Base-by-base conservation (phyloP, 2,888 invertebrate genomes). In the Cyclophora albipunctata region DNA sequence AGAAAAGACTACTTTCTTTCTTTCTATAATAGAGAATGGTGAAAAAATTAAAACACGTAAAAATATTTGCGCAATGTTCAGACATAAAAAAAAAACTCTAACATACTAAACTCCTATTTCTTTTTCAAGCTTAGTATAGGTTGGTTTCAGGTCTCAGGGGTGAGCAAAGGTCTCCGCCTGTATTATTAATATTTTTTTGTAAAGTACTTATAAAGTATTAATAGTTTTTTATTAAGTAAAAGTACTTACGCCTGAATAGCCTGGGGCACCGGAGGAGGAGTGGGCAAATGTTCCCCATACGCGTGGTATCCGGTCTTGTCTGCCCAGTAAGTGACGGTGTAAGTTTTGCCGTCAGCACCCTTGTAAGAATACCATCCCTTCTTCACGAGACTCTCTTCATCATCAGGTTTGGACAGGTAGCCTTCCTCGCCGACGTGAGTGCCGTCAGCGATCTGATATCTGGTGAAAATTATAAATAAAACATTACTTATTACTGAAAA, bases 291-390 rank as follows among this genome's bases (percentile, higher is more conserved):
- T 50, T 81, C 85, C 2, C 89, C 90, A 34, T 56, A 73, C 0
- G 89, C 86, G 48, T 87, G 86, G 81, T 67, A 90, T 1, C 90
- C 90, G 34, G 76, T 83, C 33, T 81, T 69, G 58, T 89, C 90
- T 34, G 89, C 89, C 75, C 81, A 86, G 66, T 81, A 90, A 2
- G 72, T 81, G 34, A 84, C 83, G 0, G 82, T 81, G 78, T 89
- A 89, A 5, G 72, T 67, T 58, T 78, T 83, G 60, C 87, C 88
- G 43, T 89, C 85, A 46, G 66, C 71, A 0, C 78, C 89, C 0
- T 69, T 62, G 69, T 69, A 89, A 0, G 85, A 84, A 63, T 89
- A 90, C 77, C 83, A 89, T 49, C 90, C 90, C 47, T 78, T 82
- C 73, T 89, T 89, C 47, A 89, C 89, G 1, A 84, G 58, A 54